Conservation (phyloP, 2,888 invertebrate species). For the Nemapogon koenigi region DNA sequence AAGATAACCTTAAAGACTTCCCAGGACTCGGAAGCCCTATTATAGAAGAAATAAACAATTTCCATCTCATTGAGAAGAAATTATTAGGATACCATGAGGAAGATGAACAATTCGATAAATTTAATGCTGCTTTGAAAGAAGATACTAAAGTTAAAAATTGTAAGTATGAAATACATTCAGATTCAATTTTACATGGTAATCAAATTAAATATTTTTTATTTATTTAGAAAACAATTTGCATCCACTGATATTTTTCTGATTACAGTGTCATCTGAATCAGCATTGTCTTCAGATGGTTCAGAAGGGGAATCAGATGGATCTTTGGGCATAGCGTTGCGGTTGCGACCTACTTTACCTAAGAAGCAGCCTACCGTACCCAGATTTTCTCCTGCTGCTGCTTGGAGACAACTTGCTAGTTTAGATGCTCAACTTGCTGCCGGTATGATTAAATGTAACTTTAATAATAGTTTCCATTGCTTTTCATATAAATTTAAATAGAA, state of each 20-base stretch:
- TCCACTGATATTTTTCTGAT: slow-evolving; percentile 3
- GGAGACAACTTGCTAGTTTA: slow-evolving; percentile 74
- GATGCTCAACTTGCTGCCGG: slow-evolving; percentile 59
- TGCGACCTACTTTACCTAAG: slow-evolving; percentile 81
- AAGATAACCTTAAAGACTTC: slow-evolving; percentile 47
- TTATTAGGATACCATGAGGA: slow-evolving; percentile 47
- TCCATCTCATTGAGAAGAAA: slow-evolving; percentile 51
- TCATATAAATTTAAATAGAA: too few species aligned
- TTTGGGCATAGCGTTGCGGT: slow-evolving; percentile 72
- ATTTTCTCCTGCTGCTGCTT: slow-evolving; percentile 85
- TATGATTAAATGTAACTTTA: too few species aligned
- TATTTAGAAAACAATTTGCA: not conserved
- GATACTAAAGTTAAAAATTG: slow-evolving; percentile 44
- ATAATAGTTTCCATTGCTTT: too few species aligned
- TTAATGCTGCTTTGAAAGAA: slow-evolving; percentile 38
- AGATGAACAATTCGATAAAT: slow-evolving; percentile 40
- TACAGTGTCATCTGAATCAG: slow-evolving; percentile 64
- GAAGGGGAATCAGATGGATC: slow-evolving; percentile 56
- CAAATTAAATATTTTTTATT: not conserved
- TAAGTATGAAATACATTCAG: slow-evolving; percentile 22
- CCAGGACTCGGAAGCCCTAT: slow-evolving; percentile 52
- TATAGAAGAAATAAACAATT: slow-evolving; percentile 51
- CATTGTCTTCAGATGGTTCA: slow-evolving; percentile 58
- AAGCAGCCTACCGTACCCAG: slow-evolving; percentile 78
- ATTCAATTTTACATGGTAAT: slow-evolving; percentile 6